Percentiles rank a stretch among this genome's conserved stretches.
These are phyloP conservation scores for Macaca nemestrina DNA, from an alignment of 2,113 vertebrate species.

Conservation along the genomic window DNA sequence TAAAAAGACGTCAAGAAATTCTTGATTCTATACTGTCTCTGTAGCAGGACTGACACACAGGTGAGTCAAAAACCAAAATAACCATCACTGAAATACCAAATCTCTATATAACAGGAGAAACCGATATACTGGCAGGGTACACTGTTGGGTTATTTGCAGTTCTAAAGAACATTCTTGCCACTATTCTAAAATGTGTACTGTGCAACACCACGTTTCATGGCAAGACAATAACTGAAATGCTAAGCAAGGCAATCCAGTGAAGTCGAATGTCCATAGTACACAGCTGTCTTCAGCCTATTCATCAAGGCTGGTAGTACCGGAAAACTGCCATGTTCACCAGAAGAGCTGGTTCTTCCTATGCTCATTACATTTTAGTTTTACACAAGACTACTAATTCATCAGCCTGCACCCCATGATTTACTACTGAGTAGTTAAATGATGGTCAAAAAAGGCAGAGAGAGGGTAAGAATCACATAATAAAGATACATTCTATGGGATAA, in stretches of 20 bases:
- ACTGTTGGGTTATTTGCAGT: conserved; percentile 2
- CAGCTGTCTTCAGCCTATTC: not conserved
- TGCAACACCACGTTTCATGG: conserved; percentile 17
- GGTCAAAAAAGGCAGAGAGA: not conserved
- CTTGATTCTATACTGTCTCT: conserved; percentile 27
- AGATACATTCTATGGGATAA: not conserved
- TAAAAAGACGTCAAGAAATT: not conserved
- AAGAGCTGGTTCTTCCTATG: not conserved
- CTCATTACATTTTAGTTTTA: conserved; percentile 19
- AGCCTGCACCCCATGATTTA: not conserved
- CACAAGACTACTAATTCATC: conserved; percentile 13
- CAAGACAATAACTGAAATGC: conserved; percentile 27
- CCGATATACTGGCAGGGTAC: not conserved
- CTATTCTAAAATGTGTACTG: conserved; percentile 10
- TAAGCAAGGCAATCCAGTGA: conserved; percentile 20
- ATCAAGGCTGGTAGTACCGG: not conserved
- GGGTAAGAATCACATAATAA: not conserved
- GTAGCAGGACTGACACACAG: not conserved
- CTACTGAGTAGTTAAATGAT: conserved; percentile 23
- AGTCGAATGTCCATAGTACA: not conserved
- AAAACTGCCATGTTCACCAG: not conserved
- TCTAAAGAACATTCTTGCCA: conserved; percentile 12
- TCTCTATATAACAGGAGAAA: not conserved
- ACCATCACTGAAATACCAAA: conserved; percentile 25
- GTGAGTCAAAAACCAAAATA: conserved; percentile 21